phyloP scores from a whole-genome alignment of 2,888 invertebrate species.

The Clunio marinus region DNA sequence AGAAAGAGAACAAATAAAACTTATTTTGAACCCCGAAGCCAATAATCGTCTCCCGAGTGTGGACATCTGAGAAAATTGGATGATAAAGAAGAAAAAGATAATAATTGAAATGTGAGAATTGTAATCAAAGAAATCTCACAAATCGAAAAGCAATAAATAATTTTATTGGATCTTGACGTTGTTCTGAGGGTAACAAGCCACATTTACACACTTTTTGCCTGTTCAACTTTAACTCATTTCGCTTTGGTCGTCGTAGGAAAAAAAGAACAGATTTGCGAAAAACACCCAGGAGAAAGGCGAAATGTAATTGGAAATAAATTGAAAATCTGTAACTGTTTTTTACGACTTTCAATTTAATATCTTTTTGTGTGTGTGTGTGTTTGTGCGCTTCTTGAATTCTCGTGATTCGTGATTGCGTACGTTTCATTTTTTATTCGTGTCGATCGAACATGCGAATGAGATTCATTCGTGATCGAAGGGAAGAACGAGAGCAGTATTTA shows the following conservation, averaged over 20 bases:
- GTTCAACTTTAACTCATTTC: background rate
- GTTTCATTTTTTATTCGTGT: background rate
- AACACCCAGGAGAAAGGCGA: conserved; percentile 26
- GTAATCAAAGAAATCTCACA: conserved; percentile 23
- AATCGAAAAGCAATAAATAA: conserved; percentile 38
- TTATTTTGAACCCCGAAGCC: no score
- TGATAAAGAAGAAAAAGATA: conserved; percentile 8
- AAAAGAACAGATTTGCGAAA: background rate
- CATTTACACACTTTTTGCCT: conserved; percentile 6
- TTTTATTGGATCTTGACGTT: conserved; percentile 32
- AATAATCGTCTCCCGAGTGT: background rate
- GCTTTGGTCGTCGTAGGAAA: no score
- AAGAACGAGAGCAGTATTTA: no score
- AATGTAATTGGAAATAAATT: conserved; percentile 38
- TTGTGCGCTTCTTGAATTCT: conserved; percentile 15
- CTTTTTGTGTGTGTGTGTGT: background rate
- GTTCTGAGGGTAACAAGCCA: background rate
- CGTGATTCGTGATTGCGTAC: conserved; percentile 33
- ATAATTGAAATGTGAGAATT: conserved; percentile 28
- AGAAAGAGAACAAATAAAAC: background rate
- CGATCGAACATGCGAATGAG: no score
- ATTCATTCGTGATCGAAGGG: no score
- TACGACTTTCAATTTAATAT: conserved; percentile 38
- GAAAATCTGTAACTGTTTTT: conserved; percentile 36
- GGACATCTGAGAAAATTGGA: conserved; percentile 17